Conservation (phyloP, 2,797 vertebrate species). For the Enteromius afrohamiltoni region DNA sequence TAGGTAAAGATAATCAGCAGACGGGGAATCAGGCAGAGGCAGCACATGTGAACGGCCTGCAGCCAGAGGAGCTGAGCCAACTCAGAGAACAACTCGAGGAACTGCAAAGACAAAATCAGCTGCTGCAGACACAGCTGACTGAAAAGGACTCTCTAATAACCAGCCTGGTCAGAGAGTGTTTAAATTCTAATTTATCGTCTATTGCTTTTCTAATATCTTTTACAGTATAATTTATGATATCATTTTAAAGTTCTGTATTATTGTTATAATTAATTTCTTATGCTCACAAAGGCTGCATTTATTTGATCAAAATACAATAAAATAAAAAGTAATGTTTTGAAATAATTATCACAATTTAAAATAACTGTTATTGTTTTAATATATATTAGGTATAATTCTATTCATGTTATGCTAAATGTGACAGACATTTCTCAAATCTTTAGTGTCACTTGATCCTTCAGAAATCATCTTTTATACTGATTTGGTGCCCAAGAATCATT, state of each 20-base stretch:
- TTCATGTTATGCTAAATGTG: not conserved
- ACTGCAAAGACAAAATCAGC: conserved; percentile 81
- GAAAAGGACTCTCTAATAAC: conserved; percentile 87
- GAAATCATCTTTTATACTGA: not conserved
- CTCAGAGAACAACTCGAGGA: conserved; percentile 88
- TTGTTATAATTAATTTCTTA: not conserved
- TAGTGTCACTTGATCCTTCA: not conserved
- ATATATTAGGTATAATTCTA: not conserved
- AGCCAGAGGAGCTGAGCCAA: conserved; percentile 86
- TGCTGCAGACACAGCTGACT: conserved; percentile 83
- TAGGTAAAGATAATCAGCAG: conserved; percentile 88
- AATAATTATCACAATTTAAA: not conserved
- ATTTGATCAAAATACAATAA: not conserved
- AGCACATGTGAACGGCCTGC: conserved; percentile 89
- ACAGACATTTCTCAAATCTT: not conserved
- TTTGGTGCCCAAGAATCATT: not conserved
- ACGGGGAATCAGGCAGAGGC: conserved; percentile 74
- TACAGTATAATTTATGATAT: not conserved
- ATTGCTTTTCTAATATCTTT: not conserved
- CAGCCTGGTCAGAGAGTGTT: conserved; percentile 78
- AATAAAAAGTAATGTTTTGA: not conserved
- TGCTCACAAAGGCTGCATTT: not conserved
- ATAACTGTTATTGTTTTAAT: not conserved
- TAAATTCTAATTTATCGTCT: not conserved
- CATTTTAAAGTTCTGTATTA: not conserved